These are phyloP conservation scores for Brachionus sp. DNA, from an alignment of 1,140 invertebrate species.

Conservation along the genomic window DNA sequence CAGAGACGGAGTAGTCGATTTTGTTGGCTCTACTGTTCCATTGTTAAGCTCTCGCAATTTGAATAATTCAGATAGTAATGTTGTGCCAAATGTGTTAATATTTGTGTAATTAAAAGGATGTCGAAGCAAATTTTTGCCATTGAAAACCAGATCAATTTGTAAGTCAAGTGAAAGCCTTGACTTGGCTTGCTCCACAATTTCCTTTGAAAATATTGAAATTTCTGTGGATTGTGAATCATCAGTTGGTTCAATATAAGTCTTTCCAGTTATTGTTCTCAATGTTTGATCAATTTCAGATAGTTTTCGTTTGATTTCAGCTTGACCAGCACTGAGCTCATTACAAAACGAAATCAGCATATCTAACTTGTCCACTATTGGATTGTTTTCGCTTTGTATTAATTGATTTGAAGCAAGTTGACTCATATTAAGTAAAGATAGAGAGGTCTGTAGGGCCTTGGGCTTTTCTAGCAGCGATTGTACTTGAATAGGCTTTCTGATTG, in stretches of 20 bases:
- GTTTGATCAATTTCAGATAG: neutral
- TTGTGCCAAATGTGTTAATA: conserved; percentile 25
- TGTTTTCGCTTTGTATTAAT: neutral
- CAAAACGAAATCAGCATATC: neutral
- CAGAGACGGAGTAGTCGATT: neutral
- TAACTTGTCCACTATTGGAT: neutral
- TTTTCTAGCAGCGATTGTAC: neutral
- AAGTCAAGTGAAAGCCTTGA: neutral
- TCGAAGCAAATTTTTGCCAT: conserved; percentile 8
- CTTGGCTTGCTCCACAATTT: neutral
- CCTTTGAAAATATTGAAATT: neutral
- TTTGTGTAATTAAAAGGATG: conserved; percentile 17
- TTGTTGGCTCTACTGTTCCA: conserved; percentile 21
- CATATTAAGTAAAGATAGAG: neutral
- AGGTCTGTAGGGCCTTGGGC: neutral
- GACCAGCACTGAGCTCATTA: conserved; percentile 5
- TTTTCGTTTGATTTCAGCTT: conserved; percentile 15
- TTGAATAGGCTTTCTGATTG: neutral
- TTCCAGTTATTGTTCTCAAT: neutral
- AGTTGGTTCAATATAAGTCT: neutral
- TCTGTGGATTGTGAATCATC: neutral
- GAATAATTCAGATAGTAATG: conserved; percentile 10
- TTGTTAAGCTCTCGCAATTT: neutral
- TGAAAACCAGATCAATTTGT: neutral
- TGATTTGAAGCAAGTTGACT: neutral